phyloP scores from a whole-genome alignment of 2,113 vertebrate species.

The Nannospalax galili region DNA sequence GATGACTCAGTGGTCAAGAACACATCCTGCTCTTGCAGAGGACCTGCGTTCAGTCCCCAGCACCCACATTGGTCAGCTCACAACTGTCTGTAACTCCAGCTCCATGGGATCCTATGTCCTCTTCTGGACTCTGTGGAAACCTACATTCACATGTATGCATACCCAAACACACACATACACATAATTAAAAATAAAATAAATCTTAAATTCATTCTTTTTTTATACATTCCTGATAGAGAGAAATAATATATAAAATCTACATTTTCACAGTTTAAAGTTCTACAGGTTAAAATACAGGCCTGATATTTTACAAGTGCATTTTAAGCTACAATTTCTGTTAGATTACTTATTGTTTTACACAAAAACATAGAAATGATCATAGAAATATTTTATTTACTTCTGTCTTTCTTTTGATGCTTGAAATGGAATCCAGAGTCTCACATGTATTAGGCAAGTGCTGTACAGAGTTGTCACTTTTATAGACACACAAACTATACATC shows the following conservation, averaged over 20 bases:
- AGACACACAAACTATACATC: background rate
- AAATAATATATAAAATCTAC: background rate
- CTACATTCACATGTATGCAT: no score
- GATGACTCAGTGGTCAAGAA: no score
- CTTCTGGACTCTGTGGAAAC: no score
- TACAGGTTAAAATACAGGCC: background rate
- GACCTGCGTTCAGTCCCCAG: no score
- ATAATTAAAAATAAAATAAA: no score
- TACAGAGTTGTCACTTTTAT: slow-evolving; percentile 22
- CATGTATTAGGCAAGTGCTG: background rate
- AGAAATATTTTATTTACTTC: slow-evolving; percentile 2
- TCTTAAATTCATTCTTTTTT: background rate
- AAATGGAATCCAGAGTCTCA: background rate
- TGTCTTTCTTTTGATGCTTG: background rate
- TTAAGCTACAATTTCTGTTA: slow-evolving; percentile 29
- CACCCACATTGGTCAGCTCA: no score
- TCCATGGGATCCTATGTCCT: no score
- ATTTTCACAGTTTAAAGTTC: background rate
- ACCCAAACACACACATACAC: no score
- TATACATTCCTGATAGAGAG: background rate
- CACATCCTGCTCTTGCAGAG: no score
- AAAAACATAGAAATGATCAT: slow-evolving; percentile 16
- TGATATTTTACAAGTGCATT: slow-evolving; percentile 34
- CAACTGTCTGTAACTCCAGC: no score
- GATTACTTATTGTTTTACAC: slow-evolving; percentile 56